Evolutionary conservation across 1,140 invertebrate genomes (phyloP), one percentile per base, ranked within the genome.

Genomic region (Scylla paramamosain): DNA sequence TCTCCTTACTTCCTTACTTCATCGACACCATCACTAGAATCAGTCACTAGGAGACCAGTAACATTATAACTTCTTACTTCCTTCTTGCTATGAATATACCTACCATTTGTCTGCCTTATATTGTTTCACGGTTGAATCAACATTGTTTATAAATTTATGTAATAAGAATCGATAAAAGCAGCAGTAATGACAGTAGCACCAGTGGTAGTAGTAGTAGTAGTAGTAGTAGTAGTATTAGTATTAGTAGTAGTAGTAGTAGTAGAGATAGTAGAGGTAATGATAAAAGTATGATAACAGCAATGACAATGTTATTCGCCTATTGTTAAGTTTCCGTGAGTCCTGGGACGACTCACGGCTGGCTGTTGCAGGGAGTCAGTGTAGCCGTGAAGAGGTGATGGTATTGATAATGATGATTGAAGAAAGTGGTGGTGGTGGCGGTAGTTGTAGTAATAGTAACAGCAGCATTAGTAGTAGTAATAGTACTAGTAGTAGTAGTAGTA

Each of bases 401-500:
- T n/a, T n/a, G n/a, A 77, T 77, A 77, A n/a, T 77, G n/a, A 77
- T 77, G 67, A n/a, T 77, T 10, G 20, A 4, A 67, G 20, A 67
- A 3, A 20, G 59, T 67, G 20, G 20, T 25, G 20, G 4, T 67
- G 7, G 59, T 67, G 20, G 4, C 20, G 8, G 14, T 52, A 31
- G 25, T 8, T 83, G 86, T 6, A 8, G 31, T 45, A 46, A 25
- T 46, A 46, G 10, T 46, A 8, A 90, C 28, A 90, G 8, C 28
- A 52, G 28, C 4, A 91, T 16, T 91, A 59, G 10, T 91, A 59
- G 12, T 91, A 77, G 8, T 89, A 91, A 14, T 91, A 91, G 2
- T 91, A 91, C 16, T 46, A 59, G 1, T 90, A 90, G 10, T 90
- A 87, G 4, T 46, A 89, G 8, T 89, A 48, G 14, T 88, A 92